phyloP scores from a whole-genome alignment of 2,888 invertebrate genomes.

The Terebella lapidaria region DNA sequence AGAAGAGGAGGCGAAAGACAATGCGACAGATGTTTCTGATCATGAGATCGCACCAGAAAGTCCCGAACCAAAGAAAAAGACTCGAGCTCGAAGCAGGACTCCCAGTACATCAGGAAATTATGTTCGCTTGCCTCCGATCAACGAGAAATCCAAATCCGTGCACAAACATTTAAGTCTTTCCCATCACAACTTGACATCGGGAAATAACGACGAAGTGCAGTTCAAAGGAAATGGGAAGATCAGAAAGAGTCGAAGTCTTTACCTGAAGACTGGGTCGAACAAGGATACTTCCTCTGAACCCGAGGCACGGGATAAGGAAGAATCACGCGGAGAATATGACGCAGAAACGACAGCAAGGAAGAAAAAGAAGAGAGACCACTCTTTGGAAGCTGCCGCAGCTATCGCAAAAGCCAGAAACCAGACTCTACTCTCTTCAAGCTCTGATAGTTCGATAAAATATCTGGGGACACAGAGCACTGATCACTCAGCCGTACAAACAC shows the following conservation, averaged over 20 bases:
- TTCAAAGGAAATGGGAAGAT: no score
- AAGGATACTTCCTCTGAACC: neutral
- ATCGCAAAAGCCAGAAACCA: neutral
- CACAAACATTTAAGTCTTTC: neutral
- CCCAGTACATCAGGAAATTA: neutral
- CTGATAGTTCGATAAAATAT: conserved; percentile 37
- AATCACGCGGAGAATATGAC: neutral
- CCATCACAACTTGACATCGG: neutral
- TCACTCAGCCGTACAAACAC: conserved; percentile 18
- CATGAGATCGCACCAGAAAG: neutral
- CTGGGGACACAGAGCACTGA: conserved; percentile 28
- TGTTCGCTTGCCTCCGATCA: neutral
- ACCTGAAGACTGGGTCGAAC: neutral
- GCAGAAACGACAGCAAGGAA: no score
- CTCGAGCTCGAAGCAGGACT: neutral
- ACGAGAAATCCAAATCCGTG: neutral
- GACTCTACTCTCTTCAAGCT: conserved; percentile 31
- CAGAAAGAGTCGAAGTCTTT: neutral
- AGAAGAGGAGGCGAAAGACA: neutral
- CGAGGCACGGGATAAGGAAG: neutral
- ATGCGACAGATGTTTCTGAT: no score
- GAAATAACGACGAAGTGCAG: no score
- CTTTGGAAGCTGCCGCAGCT: neutral
- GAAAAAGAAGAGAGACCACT: neutral
- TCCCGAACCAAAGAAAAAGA: neutral